Evolutionary conservation across 35 echinoderm and acorn worm species (phyloP), one percentile per base, ranked within the genome.

Genomic region (Anneissia japonica): DNA sequence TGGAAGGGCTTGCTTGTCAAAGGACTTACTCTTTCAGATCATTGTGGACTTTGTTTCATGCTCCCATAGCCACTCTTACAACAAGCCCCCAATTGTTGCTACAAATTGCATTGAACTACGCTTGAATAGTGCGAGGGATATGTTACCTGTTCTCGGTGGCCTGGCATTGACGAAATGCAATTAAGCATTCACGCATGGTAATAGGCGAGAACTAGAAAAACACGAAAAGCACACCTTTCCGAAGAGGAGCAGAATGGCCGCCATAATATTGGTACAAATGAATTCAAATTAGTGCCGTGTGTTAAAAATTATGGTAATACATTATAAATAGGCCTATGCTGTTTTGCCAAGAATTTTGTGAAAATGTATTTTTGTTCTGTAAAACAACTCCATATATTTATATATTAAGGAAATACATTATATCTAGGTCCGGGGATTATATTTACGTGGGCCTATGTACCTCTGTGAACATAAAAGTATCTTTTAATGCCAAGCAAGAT

Each of bases 161-260:
- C 51, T 26, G n/a, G 51, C 19, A 16, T 64, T 64, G 9, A 64
- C 19, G 26, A 64, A 64, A 64, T 23, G 5, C 26, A 64, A 64
- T 64, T 64, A 64, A 64, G 51, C 51, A 64, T 64, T 64, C 51
- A 64, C 51, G 51, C 51, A 64, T 64, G 51, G 51, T 64, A 64
- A 64, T 64, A 64, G 21, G 6, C 51, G 51, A 64, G 51, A 64
- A 64, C 51, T 64, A 64, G 51, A 64, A 64, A 64, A 64, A 64
- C 51, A 64, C 51, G 19, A 23, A 16, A 26, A 64, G 21, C 51
- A 64, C 51, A 64, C 51, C 51, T 64, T 64, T 64, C 51, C 51
- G 51, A 64, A 64, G 51, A 23, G 51, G 51, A 64, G 51, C 51
- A 9, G 51, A 9, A 2, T 64, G 26, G 51, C 51, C 51, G 51